Evolutionary conservation across 2,113 vertebrate genomes (phyloP), one percentile per base, ranked within the genome.

Genomic region (Axis porcinus): DNA sequence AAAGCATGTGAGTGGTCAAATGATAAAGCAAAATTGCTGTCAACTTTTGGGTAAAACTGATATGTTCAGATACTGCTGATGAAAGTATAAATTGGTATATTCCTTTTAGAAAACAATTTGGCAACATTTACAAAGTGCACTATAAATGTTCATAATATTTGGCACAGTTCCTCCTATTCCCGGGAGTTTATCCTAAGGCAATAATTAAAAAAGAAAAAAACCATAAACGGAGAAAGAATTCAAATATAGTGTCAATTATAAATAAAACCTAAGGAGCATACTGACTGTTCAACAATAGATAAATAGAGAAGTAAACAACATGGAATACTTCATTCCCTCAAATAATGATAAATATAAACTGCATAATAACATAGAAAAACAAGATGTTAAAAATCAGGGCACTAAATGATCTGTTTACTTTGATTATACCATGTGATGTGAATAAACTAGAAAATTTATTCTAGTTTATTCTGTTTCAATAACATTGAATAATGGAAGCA

Each of bases 41-140:
- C 74, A 89, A 89, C 6, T 67, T 97, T 95, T 13, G 52, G 40
- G 40, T 27, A 78, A 89, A 97, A 95, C 45, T 58, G 1, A 25
- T 86, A 52, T 55, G 9, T 90, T 70, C 52, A 82, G 62, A 84
- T 55, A 95, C 36, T 64, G 21, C 58, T 82, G 15, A 93, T 79
- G 25, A 81, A 95, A 95, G n/a, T 17, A 8, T 89, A 89, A 97
- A 87, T 89, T 94, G 86, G 67, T 82, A 58, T 43, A 93, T 79
- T 86, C 30, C n/a, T 92, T 89, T 92, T 92, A 86, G 85, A 96
- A 97, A 96, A 91, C 47, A 97, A 95, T 64, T 92, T 96, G 95
- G 74, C 96, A 98, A 81, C 36, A 60, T 10, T 89, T 91, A 84
- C 3, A 54, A 96, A 96, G 74, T 79, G 33, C n/a, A 89, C 79